phyloP scores from a whole-genome alignment of 2,113 vertebrate species.

The Albula goreensis region DNA sequence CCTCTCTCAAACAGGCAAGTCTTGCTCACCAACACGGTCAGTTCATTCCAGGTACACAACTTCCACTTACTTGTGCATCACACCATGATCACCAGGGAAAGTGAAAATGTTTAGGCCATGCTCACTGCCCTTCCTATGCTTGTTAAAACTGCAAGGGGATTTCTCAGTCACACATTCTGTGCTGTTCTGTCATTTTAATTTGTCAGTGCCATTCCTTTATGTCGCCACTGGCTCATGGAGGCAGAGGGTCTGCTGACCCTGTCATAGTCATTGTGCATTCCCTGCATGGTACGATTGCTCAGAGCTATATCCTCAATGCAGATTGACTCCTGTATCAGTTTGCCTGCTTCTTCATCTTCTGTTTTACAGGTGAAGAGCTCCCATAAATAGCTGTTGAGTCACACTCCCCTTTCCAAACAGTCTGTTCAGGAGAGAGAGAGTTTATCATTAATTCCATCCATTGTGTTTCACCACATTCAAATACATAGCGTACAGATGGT shows the following conservation, averaged over 20 bases:
- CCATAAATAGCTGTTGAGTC: background rate
- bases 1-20: constrained; percentile 78
- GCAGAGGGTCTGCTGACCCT: background rate
- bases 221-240: background rate
- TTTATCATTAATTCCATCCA: background rate
- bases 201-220: no score
- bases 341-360: background rate
- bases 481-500: background rate
- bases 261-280: background rate
- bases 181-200: no score
- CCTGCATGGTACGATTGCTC: background rate
- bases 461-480: background rate
- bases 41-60: background rate
- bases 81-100: background rate
- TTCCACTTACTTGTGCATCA: background rate
- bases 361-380: background rate
- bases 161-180: no score
- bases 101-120: no score
- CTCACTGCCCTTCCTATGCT: no score
- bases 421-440: background rate
- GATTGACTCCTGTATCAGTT: background rate
- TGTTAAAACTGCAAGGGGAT: no score
- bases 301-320: background rate
- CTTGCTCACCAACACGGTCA: background rate
- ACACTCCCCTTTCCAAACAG: background rate